Evolutionary conservation across 1,140 invertebrate genomes (phyloP).

Genomic region (Drosophila varians): DNA sequence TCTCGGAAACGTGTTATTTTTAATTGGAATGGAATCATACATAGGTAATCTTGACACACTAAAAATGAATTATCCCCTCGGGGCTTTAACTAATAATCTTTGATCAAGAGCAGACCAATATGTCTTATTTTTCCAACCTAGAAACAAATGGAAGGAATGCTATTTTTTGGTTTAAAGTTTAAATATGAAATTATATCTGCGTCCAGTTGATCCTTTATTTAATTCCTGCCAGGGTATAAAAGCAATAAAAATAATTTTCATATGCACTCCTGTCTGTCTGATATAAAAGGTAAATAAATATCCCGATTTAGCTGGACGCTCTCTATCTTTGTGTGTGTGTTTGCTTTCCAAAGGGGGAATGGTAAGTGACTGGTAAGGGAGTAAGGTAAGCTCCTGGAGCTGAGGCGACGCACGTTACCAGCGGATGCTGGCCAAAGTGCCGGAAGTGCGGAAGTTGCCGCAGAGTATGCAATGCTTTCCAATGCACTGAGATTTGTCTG

Average conservation of each 20-base stretch:
- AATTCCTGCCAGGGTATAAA: constrained; percentile 29
- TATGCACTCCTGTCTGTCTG: constrained; percentile 49
- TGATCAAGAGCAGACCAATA: constrained; percentile 4
- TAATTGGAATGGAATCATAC: constrained; percentile 10
- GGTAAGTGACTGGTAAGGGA: background rate
- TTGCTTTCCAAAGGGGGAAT: constrained; percentile 1
- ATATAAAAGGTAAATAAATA: constrained; percentile 62
- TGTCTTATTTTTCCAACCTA: background rate
- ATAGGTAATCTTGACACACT: constrained; percentile 25
- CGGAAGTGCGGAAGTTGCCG: constrained; percentile 71
- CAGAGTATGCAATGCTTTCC: constrained; percentile 72
- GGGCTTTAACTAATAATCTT: background rate
- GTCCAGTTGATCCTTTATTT: constrained; percentile 14
- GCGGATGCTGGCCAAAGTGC: constrained; percentile 66
- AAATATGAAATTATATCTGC: constrained; percentile 8
- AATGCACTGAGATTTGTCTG: background rate
- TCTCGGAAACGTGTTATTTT: background rate
- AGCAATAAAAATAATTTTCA: constrained; percentile 59
- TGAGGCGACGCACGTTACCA: constrained; percentile 42
- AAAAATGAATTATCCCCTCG: background rate
- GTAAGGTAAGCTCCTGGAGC: constrained; percentile 45
- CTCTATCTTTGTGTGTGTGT: constrained; percentile 21
- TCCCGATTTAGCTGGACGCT: constrained; percentile 34
- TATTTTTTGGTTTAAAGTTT: no score
- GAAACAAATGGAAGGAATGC: no score